These are phyloP conservation scores for Zaprionus africanus DNA, from an alignment of 1,140 invertebrate genomes.

Conservation along the genomic window DNA sequence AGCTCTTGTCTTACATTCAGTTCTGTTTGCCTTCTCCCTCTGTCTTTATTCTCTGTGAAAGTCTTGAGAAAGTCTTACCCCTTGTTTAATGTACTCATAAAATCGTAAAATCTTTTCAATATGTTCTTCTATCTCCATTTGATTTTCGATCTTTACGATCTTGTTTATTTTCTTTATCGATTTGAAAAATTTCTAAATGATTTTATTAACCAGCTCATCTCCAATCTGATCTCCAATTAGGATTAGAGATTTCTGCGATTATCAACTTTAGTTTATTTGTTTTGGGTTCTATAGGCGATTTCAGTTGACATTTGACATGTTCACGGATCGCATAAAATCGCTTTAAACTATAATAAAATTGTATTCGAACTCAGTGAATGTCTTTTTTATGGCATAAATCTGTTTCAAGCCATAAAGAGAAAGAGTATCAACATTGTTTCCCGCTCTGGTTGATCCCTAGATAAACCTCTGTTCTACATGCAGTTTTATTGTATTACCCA, in stretches of 20 bases:
- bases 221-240: conserved; percentile 43
- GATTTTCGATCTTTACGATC: conserved; percentile 62
- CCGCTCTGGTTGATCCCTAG: too few species aligned
- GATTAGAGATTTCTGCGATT: conserved; percentile 30
- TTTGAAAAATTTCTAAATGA: conserved; percentile 50
- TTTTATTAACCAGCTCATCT: conserved; percentile 49
- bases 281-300: conserved; percentile 1
- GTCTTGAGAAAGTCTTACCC: conserved; percentile 71
- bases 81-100: conserved; percentile 49
- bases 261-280: conserved; percentile 34
- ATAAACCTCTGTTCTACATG: background rate
- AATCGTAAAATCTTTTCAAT: conserved; percentile 66
- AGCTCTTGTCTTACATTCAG: background rate
- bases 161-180: conserved; percentile 56
- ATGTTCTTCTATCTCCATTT: conserved; percentile 55
- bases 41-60: conserved; percentile 59
- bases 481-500: background rate
- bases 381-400: background rate
- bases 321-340: conserved; percentile 1
- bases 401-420: background rate
- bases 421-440: background rate
- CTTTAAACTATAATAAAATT: background rate
- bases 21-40: conserved; percentile 9
- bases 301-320: conserved; percentile 15
- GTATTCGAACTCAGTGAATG: background rate